Conservation (phyloP, 2,797 vertebrate genomes). For the Ateles fusciceps region DNA sequence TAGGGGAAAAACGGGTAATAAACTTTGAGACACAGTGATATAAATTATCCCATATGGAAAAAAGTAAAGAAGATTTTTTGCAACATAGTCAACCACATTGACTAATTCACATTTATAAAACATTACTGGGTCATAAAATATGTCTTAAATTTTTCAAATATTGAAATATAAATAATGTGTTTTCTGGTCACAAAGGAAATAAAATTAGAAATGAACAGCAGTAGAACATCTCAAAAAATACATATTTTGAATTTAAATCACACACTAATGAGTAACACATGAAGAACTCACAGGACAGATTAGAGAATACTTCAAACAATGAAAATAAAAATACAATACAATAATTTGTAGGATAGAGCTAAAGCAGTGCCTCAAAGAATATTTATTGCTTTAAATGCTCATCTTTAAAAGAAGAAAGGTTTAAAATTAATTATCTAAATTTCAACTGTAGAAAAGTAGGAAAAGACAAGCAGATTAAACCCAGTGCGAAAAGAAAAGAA, state of each 20-base stretch:
- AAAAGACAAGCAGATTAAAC: not conserved
- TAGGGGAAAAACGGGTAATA: not conserved
- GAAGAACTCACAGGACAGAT: not conserved
- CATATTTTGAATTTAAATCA: not conserved
- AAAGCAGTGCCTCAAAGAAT: not conserved
- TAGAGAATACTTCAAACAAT: not conserved
- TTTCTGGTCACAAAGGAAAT: not conserved
- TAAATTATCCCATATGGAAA: not conserved
- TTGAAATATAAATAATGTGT: not conserved
- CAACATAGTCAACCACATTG: not conserved
- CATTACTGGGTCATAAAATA: not conserved
- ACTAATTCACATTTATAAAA: conserved; percentile 15
- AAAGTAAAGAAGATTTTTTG: not conserved
- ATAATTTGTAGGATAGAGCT: not conserved
- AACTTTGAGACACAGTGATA: not conserved
- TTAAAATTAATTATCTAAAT: not conserved
- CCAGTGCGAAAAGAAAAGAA: not conserved
- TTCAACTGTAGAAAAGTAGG: not conserved
- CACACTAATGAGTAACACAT: not conserved
- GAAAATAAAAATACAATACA: not conserved
- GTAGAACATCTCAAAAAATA: not conserved
- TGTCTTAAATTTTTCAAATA: not conserved
- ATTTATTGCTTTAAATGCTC: not conserved
- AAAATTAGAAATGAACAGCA: not conserved
- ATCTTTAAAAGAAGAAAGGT: not conserved